These are phyloP conservation scores for Chalcis sispes DNA, from an alignment of 2,888 invertebrate genomes.

Conservation along the genomic window DNA sequence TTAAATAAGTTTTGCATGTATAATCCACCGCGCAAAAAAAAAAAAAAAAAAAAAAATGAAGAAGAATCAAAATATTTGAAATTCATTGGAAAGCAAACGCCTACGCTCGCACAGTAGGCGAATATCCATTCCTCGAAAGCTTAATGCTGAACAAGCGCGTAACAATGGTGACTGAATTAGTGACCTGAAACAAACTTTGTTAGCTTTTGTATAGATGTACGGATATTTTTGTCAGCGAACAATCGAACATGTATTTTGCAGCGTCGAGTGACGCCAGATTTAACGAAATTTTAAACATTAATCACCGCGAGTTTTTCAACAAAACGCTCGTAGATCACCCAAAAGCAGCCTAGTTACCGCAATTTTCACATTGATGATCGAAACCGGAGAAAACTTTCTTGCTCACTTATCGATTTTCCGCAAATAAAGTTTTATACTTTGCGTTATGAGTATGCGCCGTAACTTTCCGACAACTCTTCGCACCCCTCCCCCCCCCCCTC, in stretches of 20 bases:
- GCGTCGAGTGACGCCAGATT: neutral
- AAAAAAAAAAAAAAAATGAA: neutral
- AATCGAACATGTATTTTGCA: neutral
- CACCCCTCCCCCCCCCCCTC: neutral
- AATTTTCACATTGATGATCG: constrained; percentile 6
- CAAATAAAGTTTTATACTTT: constrained; percentile 15
- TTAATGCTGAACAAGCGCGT: constrained; percentile 29
- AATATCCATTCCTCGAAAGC: neutral
- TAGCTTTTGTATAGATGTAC: too few species aligned
- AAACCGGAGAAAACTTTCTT: constrained; percentile 2
- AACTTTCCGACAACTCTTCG: constrained; percentile 33
- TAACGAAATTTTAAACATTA: neutral
- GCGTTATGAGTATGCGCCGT: neutral
- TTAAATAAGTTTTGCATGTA: too few species aligned
- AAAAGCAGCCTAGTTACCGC: neutral
- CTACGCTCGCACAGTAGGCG: neutral
- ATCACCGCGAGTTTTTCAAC: neutral
- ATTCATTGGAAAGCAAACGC: too few species aligned
- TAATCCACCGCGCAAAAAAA: neutral
- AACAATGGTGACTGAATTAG: constrained; percentile 39
- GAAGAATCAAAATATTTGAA: too few species aligned
- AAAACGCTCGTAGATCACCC: neutral
- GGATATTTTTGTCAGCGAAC: too few species aligned
- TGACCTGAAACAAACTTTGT: constrained; percentile 11
- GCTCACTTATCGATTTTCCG: constrained; percentile 17